A percentile compares a stretch with the other conserved stretches of the same genome.
phyloP scores from a whole-genome alignment of 2,888 invertebrate species.

The Neuroscelio doddi region DNA sequence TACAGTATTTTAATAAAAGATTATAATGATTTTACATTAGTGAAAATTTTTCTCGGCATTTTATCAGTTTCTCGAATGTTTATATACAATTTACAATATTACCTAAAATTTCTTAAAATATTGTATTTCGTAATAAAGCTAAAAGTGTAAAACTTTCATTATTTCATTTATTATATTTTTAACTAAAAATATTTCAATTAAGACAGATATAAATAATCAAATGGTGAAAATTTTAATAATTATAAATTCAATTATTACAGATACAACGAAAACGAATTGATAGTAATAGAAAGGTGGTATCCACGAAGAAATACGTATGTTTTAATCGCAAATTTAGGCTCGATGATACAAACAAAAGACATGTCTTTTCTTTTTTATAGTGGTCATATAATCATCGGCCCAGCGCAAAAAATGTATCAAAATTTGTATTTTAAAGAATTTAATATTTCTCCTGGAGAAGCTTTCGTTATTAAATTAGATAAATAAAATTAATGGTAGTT shows the following conservation, averaged over 20 bases:
- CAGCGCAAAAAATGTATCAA: slow-evolving; percentile 69
- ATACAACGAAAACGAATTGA: slow-evolving; percentile 76
- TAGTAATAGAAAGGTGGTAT: slow-evolving; percentile 85
- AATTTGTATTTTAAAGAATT: slow-evolving; percentile 75
- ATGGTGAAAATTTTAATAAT: background rate
- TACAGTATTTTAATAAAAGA: background rate
- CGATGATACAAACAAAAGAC: slow-evolving; percentile 77
- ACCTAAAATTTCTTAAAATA: too few species aligned
- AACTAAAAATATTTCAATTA: background rate
- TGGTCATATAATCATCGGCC: slow-evolving; percentile 77
- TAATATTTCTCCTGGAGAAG: slow-evolving; percentile 76
- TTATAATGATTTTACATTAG: background rate
- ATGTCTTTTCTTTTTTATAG: slow-evolving; percentile 85
- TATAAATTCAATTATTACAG: slow-evolving; percentile 57
- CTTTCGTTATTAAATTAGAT: slow-evolving; percentile 77
- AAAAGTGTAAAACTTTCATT: too few species aligned
- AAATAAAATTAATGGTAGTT: too few species aligned
- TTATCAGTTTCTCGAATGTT: too few species aligned
- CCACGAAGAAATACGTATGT: slow-evolving; percentile 85
- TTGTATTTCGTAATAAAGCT: too few species aligned
- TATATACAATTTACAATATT: too few species aligned
- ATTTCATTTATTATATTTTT: too few species aligned
- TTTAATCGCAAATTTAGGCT: slow-evolving; percentile 83
- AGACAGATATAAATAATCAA: background rate
- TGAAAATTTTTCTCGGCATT: too few species aligned